Evolutionary conservation across 1,140 invertebrate genomes (phyloP).

Genomic region (Brachionus sp.): DNA sequence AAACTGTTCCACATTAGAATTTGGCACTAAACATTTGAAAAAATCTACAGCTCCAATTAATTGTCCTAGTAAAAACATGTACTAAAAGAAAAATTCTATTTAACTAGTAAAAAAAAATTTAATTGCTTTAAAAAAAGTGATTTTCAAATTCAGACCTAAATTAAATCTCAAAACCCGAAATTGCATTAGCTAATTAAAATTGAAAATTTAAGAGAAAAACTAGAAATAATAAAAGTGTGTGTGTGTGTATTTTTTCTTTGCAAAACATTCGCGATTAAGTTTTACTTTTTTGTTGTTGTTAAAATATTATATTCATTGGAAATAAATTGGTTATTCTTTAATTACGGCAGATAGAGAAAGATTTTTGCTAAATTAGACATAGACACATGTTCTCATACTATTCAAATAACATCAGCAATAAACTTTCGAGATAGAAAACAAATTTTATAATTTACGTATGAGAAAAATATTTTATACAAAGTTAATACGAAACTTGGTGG

Average conservation of each 20-base stretch:
- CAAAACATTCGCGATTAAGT: neutral
- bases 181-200: neutral
- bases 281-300: neutral
- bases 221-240: neutral
- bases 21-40: slow-evolving; percentile 39
- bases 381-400: slow-evolving; percentile 31
- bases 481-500: neutral
- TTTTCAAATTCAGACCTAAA: neutral
- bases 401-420: slow-evolving; percentile 16
- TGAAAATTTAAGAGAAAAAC: neutral
- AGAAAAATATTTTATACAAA: neutral
- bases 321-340: neutral
- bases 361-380: neutral
- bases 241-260: neutral
- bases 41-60: slow-evolving; percentile 35
- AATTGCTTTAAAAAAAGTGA: neutral
- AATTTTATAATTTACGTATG: neutral
- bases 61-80: slow-evolving; percentile 25
- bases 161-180: neutral
- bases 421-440: neutral
- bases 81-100: slow-evolving; percentile 3
- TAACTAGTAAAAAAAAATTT: neutral
- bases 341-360: neutral
- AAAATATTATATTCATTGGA: neutral
- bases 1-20: slow-evolving; percentile 2